phyloP scores from a whole-genome alignment of 2,113 vertebrate species.

The Fregetta grallaria region DNA sequence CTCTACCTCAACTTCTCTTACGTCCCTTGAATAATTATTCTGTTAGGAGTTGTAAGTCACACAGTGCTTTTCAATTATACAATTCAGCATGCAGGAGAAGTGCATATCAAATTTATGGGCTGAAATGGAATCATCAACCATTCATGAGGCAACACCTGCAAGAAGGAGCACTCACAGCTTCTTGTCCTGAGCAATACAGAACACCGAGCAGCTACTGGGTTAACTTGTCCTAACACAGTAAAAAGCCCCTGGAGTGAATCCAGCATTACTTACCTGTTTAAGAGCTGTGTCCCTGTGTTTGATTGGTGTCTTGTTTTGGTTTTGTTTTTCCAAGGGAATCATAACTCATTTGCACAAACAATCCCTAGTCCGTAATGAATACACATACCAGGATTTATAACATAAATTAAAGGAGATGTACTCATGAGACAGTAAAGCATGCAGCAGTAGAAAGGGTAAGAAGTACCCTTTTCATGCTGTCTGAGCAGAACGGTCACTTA shows the following conservation, averaged over 20 bases:
- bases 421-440: background rate
- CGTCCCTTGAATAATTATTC: background rate
- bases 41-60: background rate
- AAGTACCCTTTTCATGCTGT: conserved; percentile 20
- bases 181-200: background rate
- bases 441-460: background rate
- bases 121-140: background rate
- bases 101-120: background rate
- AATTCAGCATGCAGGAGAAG: background rate
- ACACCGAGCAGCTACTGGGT: background rate
- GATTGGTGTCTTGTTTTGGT: background rate
- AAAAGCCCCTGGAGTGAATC: background rate
- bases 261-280: background rate
- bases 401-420: background rate
- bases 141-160: background rate
- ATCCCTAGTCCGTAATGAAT: background rate
- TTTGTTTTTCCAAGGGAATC: conserved; percentile 18
- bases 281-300: background rate
- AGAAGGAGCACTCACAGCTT: background rate
- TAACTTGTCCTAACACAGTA: background rate
- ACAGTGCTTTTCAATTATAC: background rate
- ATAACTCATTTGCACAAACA: conserved; percentile 29
- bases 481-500: background rate
- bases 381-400: conserved; percentile 4
- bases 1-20: background rate